phyloP scores from a whole-genome alignment of 2,113 vertebrate genomes.

The Phyllostomus hastatus region DNA sequence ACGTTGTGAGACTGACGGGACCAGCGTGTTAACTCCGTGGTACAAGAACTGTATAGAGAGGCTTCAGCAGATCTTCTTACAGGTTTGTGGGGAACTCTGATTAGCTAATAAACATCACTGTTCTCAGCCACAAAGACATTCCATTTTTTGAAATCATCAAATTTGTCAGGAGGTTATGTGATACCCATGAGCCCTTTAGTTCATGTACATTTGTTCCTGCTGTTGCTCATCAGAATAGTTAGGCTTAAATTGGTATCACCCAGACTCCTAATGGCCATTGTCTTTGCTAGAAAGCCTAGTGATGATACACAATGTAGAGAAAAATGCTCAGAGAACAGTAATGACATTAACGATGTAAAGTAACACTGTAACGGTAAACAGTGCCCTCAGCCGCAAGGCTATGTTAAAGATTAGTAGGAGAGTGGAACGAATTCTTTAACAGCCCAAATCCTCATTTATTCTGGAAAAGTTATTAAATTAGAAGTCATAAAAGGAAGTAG shows the following conservation, averaged over 20 bases:
- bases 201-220: neutral
- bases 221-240: neutral
- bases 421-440: neutral
- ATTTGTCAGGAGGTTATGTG: neutral
- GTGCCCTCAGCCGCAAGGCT: neutral
- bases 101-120: neutral
- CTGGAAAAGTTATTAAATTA: neutral
- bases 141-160: neutral
- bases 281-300: neutral
- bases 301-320: neutral
- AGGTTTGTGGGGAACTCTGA: constrained; percentile 81
- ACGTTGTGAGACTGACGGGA: constrained; percentile 93
- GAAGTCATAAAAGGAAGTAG: neutral
- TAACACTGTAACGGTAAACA: neutral
- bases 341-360: neutral
- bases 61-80: constrained; percentile 96
- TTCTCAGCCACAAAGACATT: neutral
- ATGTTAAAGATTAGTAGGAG: neutral
- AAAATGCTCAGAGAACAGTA: neutral
- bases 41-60: constrained; percentile 97
- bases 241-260: neutral
- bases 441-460: neutral
- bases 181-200: neutral
- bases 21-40: constrained; percentile 95
- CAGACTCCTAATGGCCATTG: neutral